Base-by-base conservation (phyloP, 2,888 invertebrate genomes). In the Plusia festucae region DNA sequence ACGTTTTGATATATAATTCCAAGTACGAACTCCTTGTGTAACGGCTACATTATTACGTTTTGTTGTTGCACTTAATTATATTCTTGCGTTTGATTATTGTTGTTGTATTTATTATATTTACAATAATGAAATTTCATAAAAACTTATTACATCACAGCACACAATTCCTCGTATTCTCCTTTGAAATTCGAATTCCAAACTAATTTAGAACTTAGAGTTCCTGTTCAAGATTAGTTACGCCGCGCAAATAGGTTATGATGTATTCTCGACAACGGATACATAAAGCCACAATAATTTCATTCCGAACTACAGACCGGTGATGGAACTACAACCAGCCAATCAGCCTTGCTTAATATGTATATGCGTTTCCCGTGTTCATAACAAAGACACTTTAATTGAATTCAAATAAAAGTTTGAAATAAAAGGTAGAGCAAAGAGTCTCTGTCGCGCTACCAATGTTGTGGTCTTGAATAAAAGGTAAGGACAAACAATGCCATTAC, bases 391-490 rank as follows among this genome's bases (percentile, higher is more conserved):
- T n/a, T 5, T 40, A 40, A n/a, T n/a, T n/a, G n/a, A n/a, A 40
- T 40, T n/a, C 40, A 40, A 40, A 40, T 15, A 40, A 40, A 40
- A 15, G 34, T 34, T 13, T 34, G 34, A 1, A 34, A 34, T 13
- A 34, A 34, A 34, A 34, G 34, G 34, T n/a, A 15, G 13, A 34
- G 15, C 34, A 13, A 34, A n/a, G 40, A 40, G n/a, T 40, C 13
- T 40, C n/a, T 6, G n/a, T n/a, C 40, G n/a, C 34, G 34, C n/a
- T 40, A 40, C 40, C 40, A n/a, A n/a, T 40, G n/a, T 40, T n/a
- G 40, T n/a, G n/a, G n/a, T 40, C 40, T 40, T 40, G 40, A 40
- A 40, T 40, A 40, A 40, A 40, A 40, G n/a, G n/a, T 40, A n/a
- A 40, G 40, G 40, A 40, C n/a, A 30, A 40, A 40, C 40, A 40